Evolutionary conservation across 2,113 vertebrate species (phyloP), one percentile per base, ranked within the genome.

Genomic region (Rhineura floridana): DNA sequence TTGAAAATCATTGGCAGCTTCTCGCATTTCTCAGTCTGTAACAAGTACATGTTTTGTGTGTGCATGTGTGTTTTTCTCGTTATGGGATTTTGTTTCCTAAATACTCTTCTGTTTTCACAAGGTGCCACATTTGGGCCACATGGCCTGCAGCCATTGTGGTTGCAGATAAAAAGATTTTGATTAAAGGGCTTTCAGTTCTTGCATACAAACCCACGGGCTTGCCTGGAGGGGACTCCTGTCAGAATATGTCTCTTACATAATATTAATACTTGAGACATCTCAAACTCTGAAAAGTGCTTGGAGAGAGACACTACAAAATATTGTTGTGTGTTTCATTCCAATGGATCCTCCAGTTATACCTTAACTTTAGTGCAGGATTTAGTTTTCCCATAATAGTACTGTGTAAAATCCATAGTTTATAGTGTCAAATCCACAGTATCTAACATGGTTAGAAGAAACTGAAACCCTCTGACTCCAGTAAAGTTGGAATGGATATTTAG

Each of bases 161-260:
- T 69, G 13, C 79, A 90, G 69, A 82, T 86, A 65, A 90, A 90
- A 82, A 67, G 46, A 67, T 84, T 84, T 84, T 69, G 81, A 88
- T 88, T 88, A 84, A 88, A 88, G 70, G 33, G 10, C 46, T 78
- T 88, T 88, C 36, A 30, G 23, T 67, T 82, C 36, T 69, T 83
- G 79, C 79, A 76, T 77, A 82, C 70, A 76, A 19, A 77, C 70
- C 78, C 59, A 75, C 28, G 65, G 75, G 87, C 39, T 79, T 84
- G 73, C 82, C 75, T 70, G 63, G 30, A 62, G 86, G 46, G 77
- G 59, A 83, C 72, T 82, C 48, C 84, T 83, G 79, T 77, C 80
- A 83, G 67, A 85, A 86, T 78, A 78, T 59, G n/a, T 83, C 79
- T 89, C 81, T 88, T 83, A 83, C 52, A 76, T 77, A 55, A 52